A percentile compares a stretch with the other conserved stretches of the same genome.
These are phyloP conservation scores for Scaptomyza flava DNA, from an alignment of 2,888 invertebrate species.

Conservation along the genomic window DNA sequence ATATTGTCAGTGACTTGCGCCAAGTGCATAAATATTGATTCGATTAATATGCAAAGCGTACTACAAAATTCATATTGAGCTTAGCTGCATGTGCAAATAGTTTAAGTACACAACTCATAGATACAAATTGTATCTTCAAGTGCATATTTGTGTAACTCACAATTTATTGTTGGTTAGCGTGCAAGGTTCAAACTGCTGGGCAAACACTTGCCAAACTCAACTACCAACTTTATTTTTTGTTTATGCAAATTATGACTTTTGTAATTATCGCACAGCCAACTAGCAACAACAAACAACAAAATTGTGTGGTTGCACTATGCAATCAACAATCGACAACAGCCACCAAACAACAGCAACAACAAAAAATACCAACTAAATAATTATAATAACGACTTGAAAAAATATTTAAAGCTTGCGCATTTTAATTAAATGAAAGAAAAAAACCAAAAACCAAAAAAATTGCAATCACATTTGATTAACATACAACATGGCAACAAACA, in stretches of 20 bases:
- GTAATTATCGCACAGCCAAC: slow-evolving; percentile 57
- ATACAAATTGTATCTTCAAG: slow-evolving; percentile 48
- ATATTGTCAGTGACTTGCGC: not conserved
- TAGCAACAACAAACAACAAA: slow-evolving; percentile 24
- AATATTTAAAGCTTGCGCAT: slow-evolving; percentile 65
- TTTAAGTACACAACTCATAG: slow-evolving; percentile 10
- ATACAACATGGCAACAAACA: slow-evolving; percentile 60
- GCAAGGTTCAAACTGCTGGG: slow-evolving; percentile 42
- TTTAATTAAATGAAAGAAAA: slow-evolving; percentile 58
- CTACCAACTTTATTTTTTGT: slow-evolving; percentile 35
- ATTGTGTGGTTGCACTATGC: slow-evolving; percentile 35
- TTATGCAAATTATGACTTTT: slow-evolving; percentile 64
- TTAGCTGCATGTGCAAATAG: slow-evolving; percentile 17
- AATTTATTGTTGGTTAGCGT: slow-evolving; percentile 23
- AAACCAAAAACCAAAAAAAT: too few species aligned
- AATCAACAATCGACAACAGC: slow-evolving; percentile 38
- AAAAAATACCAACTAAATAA: slow-evolving; percentile 34
- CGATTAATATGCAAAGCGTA: not conserved
- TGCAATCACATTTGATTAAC: slow-evolving; percentile 72
- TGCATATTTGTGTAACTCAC: slow-evolving; percentile 16
- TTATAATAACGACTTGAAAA: slow-evolving; percentile 50
- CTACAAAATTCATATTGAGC: not conserved
- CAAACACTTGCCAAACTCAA: slow-evolving; percentile 53
- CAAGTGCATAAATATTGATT: slow-evolving; percentile 15
- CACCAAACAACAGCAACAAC: slow-evolving; percentile 26